Conservation (phyloP, 53 echinoderm and acorn worm species). For the Holothuria scabra region DNA sequence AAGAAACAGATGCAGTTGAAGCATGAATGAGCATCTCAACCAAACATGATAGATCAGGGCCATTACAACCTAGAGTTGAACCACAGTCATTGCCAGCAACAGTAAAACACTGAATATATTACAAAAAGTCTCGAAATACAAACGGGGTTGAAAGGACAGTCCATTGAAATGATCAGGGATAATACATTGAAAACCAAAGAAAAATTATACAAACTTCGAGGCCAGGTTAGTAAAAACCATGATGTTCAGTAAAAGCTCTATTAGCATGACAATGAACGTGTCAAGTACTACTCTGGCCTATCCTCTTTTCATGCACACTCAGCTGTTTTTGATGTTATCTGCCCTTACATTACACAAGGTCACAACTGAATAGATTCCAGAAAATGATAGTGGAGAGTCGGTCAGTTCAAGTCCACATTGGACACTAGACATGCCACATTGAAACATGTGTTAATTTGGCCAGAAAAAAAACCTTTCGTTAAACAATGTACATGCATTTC, state of each 20-base stretch:
- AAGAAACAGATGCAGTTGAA: not conserved
- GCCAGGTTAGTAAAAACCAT: conserved; percentile 10
- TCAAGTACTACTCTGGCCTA: conserved; percentile 54
- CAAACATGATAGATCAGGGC: not conserved
- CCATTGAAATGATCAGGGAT: not conserved
- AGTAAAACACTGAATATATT: not conserved
- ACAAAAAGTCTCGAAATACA: not conserved
- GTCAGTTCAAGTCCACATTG: conserved; percentile 38
- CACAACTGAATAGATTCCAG: conserved; percentile 45
- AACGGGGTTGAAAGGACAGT: not conserved
- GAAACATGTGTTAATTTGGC: conserved; percentile 50
- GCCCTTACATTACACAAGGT: conserved; percentile 36
- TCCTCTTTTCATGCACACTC: conserved; percentile 14
- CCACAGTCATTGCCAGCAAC: not conserved
- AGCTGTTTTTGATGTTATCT: conserved; percentile 44
- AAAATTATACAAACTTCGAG: conserved; percentile 34
- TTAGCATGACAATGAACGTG: conserved; percentile 40
- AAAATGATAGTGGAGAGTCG: conserved; percentile 49
- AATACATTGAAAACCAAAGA: conserved; percentile 12
- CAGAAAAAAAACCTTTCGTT: conserved; percentile 51
- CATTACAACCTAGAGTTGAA: not conserved
- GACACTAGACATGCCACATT: conserved; percentile 20
- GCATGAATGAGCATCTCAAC: not conserved
- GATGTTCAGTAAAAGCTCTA: not conserved
- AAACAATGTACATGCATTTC: conserved; percentile 61